These are phyloP conservation scores for Chloropsis hardwickii DNA, from an alignment of 2,113 vertebrate species.

Conservation along the genomic window DNA sequence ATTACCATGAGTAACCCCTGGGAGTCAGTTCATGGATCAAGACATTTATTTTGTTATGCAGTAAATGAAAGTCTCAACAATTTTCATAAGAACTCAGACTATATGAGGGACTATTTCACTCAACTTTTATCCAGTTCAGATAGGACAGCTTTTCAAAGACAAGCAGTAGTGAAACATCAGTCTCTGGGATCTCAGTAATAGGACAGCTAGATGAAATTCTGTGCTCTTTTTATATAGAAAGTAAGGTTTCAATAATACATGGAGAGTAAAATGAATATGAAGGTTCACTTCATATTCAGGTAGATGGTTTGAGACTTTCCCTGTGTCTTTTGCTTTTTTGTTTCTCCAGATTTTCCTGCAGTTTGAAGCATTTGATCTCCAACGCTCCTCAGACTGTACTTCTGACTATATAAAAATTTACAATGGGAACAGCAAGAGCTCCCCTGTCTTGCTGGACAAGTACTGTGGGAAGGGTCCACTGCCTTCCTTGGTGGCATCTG, in stretches of 20 bases:
- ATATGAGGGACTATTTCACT: background rate
- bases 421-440: constrained; percentile 54
- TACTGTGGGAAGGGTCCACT: constrained; percentile 41
- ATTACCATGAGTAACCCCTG: background rate
- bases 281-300: background rate
- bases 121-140: background rate
- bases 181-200: background rate
- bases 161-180: background rate
- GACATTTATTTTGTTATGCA: background rate
- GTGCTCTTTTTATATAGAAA: background rate
- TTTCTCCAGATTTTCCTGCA: constrained; percentile 59
- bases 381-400: constrained; percentile 37
- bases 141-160: background rate
- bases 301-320: background rate
- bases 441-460: constrained; percentile 52
- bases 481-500: constrained; percentile 47
- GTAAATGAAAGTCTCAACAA: background rate
- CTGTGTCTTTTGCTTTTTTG: background rate
- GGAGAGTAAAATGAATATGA: background rate
- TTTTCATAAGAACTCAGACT: background rate
- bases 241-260: background rate
- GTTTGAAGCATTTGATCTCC: constrained; percentile 64
- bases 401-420: constrained; percentile 66
- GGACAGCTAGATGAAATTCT: background rate
- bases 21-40: background rate